Evolutionary conservation across 2,797 vertebrate species (phyloP).

Genomic region (Typhlichthys eigenmanni): DNA sequence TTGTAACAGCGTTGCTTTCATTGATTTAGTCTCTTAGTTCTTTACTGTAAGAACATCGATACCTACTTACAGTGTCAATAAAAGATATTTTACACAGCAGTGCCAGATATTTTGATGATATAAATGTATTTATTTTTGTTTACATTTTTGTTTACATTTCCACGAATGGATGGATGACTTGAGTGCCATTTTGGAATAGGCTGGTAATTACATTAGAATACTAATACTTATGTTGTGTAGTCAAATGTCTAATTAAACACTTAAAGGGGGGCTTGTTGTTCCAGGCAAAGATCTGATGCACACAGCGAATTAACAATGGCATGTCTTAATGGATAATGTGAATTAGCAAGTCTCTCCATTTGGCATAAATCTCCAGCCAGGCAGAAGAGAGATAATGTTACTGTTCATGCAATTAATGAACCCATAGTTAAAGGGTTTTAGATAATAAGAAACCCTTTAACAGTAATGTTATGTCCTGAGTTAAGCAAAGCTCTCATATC

Average conservation of each 20-base stretch:
- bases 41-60: too few relatives aligned
- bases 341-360: slow-evolving; percentile 27
- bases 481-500: too few relatives aligned
- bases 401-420: neutral
- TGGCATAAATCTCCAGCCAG: slow-evolving; percentile 3
- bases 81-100: too few relatives aligned
- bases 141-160: too few relatives aligned
- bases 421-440: too few relatives aligned
- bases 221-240: neutral
- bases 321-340: slow-evolving; percentile 57
- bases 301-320: slow-evolving; percentile 24
- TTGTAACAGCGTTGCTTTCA: neutral
- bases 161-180: too few relatives aligned
- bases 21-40: neutral
- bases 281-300: slow-evolving; percentile 4
- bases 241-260: neutral
- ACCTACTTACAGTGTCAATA: too few relatives aligned
- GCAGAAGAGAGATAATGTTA: slow-evolving; percentile 12
- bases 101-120: too few relatives aligned
- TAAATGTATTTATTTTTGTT: too few relatives aligned
- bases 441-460: too few relatives aligned
- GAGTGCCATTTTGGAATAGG: too few relatives aligned
- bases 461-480: too few relatives aligned
- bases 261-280: neutral
- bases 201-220: neutral